Evolutionary conservation across 2,797 vertebrate genomes (phyloP), one percentile per base, ranked within the genome.

Genomic region (Urocyon cinereoargenteus): DNA sequence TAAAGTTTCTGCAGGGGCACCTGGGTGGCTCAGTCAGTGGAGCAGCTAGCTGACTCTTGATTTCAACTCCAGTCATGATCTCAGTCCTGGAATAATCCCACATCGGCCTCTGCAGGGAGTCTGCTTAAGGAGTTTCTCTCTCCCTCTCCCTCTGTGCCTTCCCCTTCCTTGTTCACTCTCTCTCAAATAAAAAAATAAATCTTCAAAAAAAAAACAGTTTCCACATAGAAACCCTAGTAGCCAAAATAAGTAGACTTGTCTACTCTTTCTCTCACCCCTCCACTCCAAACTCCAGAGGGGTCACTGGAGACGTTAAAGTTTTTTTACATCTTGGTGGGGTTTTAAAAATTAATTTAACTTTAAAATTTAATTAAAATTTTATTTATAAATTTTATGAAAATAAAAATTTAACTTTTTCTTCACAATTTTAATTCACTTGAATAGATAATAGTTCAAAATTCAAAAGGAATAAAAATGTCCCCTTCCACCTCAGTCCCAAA

Each of bases 371-470:
- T 31, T 18, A 51, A 28, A 28, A 77, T 19, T 79, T 22, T 6
- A 86, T 94, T 90, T 61, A 62, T 34, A 36, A 34, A 36, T 92
- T 88, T 59, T 55, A n/a, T n/a, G 93, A 68, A 31, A 28, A 34
- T 90, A 66, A 66, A 11, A 68, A 34, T 55, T 88, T 55, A 24
- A 57, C 64, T 82, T 86, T 86, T 86, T 31, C 45, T 78, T 51
- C 31, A n/a, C 81, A 31, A 78, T 94, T 90, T 94, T 90, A 83
- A 92, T 51, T 78, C 51, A 24, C 62, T 31, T 57, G n/a, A 82
- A 81, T 26, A 86, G 10, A 9, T 28, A 85, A 70, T 26, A 0
- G 21, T 91, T 93, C n/a, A 84, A 90, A 90, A 87, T 90, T 75
- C 34, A 75, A 89, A 90, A 75, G 24, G 13, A 81, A 75, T 13